These are phyloP conservation scores for Biston betularia DNA, from an alignment of 2,888 invertebrate species.

Conservation along the genomic window DNA sequence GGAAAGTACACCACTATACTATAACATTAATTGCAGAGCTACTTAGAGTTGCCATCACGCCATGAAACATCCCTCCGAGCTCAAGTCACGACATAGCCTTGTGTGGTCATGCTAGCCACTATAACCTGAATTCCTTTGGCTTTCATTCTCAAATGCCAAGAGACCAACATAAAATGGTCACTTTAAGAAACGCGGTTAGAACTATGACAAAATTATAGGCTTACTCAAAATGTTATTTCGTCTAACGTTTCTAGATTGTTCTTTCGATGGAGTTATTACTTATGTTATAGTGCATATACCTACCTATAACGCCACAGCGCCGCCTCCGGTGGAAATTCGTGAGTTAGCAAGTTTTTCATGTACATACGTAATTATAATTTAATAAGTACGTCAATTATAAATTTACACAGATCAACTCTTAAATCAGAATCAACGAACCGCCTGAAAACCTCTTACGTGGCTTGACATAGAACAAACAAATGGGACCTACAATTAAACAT, in stretches of 20 bases:
- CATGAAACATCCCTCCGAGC: conserved; percentile 48
- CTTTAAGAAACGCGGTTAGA: conserved; percentile 36
- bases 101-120: conserved; percentile 65
- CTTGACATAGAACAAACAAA: too few species aligned
- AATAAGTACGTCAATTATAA: not conserved
- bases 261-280: conserved; percentile 57
- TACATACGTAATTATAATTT: not conserved
- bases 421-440: too few species aligned
- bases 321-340: conserved; percentile 30
- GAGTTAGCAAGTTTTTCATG: not conserved
- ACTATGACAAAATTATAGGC: conserved; percentile 69
- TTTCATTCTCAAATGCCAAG: conserved; percentile 24
- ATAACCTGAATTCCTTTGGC: conserved; percentile 46
- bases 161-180: conserved; percentile 51
- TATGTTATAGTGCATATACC: conserved; percentile 19
- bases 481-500: too few species aligned
- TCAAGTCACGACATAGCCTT: conserved; percentile 61
- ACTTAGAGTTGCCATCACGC: conserved; percentile 46
- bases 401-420: too few species aligned
- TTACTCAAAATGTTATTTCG: conserved; percentile 65
- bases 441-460: too few species aligned
- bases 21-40: conserved; percentile 41
- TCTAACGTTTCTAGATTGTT: conserved; percentile 57
- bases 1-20: conserved; percentile 13
- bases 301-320: conserved; percentile 30